Conservation (phyloP, 1,140 invertebrate species). For the Scaptomyza montana region DNA sequence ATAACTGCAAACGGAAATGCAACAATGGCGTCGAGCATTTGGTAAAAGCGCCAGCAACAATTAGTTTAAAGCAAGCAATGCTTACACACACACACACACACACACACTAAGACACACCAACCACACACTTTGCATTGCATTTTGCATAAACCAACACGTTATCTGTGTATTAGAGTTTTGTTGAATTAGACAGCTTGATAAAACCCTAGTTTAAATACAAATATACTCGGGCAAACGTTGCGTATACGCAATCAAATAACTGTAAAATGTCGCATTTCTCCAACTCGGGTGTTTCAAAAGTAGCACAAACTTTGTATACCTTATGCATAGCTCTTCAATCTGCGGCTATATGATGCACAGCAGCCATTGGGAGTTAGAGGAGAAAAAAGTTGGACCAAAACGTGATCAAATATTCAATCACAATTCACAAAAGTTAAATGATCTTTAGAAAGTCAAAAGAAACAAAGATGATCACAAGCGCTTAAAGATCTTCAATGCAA, state of each 20-base stretch:
- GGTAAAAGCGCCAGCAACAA: conserved; percentile 61
- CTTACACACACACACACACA: conserved; percentile 24
- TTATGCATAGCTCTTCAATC: no score
- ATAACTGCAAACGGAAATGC: conserved; percentile 21
- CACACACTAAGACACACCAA: conserved; percentile 15
- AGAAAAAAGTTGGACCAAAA: no score
- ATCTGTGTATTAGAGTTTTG: conserved; percentile 40
- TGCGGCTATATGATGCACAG: no score
- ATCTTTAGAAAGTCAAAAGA: no score
- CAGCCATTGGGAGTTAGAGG: no score
- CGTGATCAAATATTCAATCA: no score
- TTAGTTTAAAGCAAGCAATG: conserved; percentile 64
- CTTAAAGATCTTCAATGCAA: no score
- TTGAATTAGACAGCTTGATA: conserved; percentile 60
- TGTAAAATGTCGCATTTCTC: conserved; percentile 10
- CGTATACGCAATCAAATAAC: conserved; percentile 46
- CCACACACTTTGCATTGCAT: conserved; percentile 31
- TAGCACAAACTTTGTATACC: no score
- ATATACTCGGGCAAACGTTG: conserved; percentile 37
- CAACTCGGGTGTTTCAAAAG: no score
- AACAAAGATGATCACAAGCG: conserved; percentile 17
- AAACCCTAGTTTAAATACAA: conserved; percentile 43
- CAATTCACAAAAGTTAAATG: no score
- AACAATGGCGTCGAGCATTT: conserved; percentile 53
- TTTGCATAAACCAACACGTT: conserved; percentile 69